Percentiles rank a stretch among this genome's conserved stretches.
phyloP scores from a whole-genome alignment of 2,888 invertebrate genomes.

The Aelia acuminata region DNA sequence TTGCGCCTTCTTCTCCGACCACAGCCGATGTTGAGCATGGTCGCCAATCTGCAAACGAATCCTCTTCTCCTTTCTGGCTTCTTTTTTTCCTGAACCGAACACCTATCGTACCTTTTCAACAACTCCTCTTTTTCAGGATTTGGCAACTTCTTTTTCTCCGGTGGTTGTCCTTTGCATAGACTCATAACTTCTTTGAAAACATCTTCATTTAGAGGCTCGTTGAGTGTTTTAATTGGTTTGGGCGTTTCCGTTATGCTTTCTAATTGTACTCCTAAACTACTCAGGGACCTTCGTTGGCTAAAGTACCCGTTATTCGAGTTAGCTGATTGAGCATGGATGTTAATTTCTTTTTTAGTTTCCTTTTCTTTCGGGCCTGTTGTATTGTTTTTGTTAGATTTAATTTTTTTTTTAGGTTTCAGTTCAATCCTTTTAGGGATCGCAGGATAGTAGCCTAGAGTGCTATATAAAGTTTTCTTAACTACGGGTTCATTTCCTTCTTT shows the following conservation, averaged over 20 bases:
- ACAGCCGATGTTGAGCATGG: neutral
- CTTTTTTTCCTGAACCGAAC: neutral
- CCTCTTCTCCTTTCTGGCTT: conserved; percentile 35
- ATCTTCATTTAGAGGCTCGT: neutral
- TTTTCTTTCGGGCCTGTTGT: neutral
- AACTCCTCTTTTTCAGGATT: neutral
- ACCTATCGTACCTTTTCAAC: neutral
- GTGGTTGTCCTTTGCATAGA: neutral
- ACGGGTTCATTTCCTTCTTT: neutral
- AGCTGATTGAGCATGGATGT: neutral
- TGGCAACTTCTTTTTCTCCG: neutral
- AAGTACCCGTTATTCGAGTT: neutral
- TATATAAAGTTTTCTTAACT: conserved; percentile 23
- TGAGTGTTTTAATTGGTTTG: neutral
- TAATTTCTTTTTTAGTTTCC: neutral
- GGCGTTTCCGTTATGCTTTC: neutral
- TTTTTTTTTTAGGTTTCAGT: neutral
- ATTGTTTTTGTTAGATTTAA: neutral
- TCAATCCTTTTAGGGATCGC: neutral
- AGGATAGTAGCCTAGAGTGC: conserved; percentile 17
- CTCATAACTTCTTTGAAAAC: conserved; percentile 30
- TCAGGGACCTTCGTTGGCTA: neutral
- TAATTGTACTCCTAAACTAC: neutral
- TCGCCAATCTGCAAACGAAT: conserved; percentile 16
- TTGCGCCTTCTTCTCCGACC: neutral